A percentile compares a stretch with the other conserved stretches of the same genome.
Conservation (phyloP, 2,797 vertebrate genomes). For the Bryconaethiops microstoma region DNA sequence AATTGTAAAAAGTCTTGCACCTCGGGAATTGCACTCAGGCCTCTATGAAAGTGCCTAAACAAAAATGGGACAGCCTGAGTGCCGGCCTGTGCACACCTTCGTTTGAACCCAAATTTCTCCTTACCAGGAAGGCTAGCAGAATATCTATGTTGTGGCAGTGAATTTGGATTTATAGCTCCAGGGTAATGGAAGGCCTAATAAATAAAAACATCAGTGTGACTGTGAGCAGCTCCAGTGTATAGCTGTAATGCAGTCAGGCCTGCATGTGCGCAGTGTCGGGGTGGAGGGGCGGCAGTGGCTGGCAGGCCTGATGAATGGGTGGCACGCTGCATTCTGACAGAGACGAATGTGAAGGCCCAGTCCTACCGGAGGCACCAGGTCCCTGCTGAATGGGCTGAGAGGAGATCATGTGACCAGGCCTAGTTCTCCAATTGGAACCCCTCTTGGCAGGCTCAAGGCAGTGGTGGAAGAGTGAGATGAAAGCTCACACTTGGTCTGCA, state of each 20-base stretch:
- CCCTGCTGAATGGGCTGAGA: conserved; percentile 65
- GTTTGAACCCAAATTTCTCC: conserved; percentile 43
- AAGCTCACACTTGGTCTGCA: conserved; percentile 25
- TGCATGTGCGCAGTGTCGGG: conserved; percentile 75
- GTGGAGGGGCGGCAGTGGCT: conserved; percentile 77
- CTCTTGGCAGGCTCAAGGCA: conserved; percentile 48
- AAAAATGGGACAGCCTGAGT: conserved; percentile 30
- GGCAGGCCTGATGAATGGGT: conserved; percentile 86
- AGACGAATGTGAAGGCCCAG: conserved; percentile 84
- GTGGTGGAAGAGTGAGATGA: conserved; percentile 38
- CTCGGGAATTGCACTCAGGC: conserved; percentile 52
- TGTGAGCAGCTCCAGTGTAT: conserved; percentile 76
- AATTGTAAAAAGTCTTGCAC: conserved; percentile 46
- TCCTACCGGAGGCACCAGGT: conserved; percentile 69
- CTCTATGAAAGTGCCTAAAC: conserved; percentile 41
- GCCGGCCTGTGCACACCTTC: conserved; percentile 17
- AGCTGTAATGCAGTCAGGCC: conserved; percentile 79
- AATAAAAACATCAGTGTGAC: conserved; percentile 84
- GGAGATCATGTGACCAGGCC: conserved; percentile 69
- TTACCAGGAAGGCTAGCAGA: conserved; percentile 68
- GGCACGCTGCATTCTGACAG: conserved; percentile 77
- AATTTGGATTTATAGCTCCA: conserved; percentile 80
- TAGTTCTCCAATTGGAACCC: conserved; percentile 50
- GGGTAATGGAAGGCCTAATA: conserved; percentile 85
- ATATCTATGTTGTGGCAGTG: conserved; percentile 70